Conservation (phyloP, 2,113 vertebrate species). For the Vimba vimba region DNA sequence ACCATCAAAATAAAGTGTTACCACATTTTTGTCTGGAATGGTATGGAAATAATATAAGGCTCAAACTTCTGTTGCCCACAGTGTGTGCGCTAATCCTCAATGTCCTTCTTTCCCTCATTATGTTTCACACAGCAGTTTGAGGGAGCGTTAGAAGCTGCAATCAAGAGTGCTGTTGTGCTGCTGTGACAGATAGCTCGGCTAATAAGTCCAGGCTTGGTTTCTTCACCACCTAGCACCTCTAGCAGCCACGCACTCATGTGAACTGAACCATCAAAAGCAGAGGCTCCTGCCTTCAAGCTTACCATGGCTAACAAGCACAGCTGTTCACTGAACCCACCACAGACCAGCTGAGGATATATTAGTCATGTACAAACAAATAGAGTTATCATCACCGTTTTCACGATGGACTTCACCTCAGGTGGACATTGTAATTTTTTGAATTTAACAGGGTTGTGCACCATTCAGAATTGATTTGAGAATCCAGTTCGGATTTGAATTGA, state of each 20-base stretch:
- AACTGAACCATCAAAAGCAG: conserved; percentile 55
- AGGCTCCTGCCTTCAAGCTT: conserved; percentile 45
- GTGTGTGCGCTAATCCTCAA: neutral
- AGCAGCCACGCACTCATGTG: conserved; percentile 41
- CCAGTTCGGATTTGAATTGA: neutral
- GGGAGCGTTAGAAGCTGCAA: conserved; percentile 33
- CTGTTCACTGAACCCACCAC: conserved; percentile 39
- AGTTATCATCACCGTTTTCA: neutral
- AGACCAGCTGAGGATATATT: conserved; percentile 31
- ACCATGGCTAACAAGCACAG: conserved; percentile 47
- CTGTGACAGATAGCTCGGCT: conserved; percentile 55
- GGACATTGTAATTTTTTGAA: neutral
- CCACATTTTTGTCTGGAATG: neutral
- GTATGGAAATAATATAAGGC: neutral
- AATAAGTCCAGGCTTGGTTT: conserved; percentile 54
- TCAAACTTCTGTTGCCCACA: neutral
- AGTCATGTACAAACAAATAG: conserved; percentile 2
- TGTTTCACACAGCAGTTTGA: neutral
- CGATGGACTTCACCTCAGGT: neutral
- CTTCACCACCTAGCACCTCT: conserved; percentile 44
- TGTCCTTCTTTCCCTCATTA: neutral
- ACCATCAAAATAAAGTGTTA: no score
- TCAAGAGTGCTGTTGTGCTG: conserved; percentile 49
- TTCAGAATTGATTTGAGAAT: neutral
- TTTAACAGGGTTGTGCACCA: neutral